Percentiles rank a stretch among this genome's conserved stretches.
Evolutionary conservation across 2,888 invertebrate species (phyloP).

Genomic region (Metalampra italica): DNA sequence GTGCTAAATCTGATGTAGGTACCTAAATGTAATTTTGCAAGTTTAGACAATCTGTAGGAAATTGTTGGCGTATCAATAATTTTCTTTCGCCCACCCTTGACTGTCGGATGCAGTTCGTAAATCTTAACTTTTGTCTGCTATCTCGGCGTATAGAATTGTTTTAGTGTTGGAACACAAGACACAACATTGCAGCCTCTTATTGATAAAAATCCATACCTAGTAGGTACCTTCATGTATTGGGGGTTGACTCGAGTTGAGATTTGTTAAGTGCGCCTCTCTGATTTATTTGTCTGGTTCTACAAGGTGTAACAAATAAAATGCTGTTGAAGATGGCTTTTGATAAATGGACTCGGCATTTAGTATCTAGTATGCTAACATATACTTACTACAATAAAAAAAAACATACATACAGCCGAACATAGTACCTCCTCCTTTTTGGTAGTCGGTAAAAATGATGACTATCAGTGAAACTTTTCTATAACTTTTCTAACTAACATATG

Average conservation of each 20-base stretch:
- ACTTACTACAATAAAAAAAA: too few relatives aligned
- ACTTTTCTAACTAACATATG: too few relatives aligned
- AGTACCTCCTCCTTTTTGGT: too few relatives aligned
- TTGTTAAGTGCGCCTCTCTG: conserved; percentile 53
- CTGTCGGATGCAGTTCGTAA: conserved; percentile 49
- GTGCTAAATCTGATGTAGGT: too few relatives aligned
- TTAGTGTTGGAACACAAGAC: conserved; percentile 46
- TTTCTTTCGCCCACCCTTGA: conserved; percentile 20
- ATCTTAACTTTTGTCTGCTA: conserved; percentile 65
- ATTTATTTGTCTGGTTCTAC: conserved; percentile 62
- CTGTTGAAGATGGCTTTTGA: neutral
- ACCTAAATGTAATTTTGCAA: too few relatives aligned
- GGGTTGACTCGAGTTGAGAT: conserved; percentile 51
- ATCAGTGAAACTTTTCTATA: too few relatives aligned
- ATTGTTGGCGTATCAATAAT: neutral
- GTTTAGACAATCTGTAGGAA: too few relatives aligned
- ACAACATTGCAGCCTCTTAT: conserved; percentile 29
- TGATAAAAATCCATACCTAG: conserved; percentile 46
- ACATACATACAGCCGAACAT: too few relatives aligned
- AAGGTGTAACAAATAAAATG: neutral
- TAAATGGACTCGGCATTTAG: too few relatives aligned
- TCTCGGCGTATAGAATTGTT: conserved; percentile 61
- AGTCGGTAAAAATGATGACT: too few relatives aligned
- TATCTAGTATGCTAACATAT: too few relatives aligned
- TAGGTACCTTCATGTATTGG: conserved; percentile 27